Percentiles rank a stretch among this genome's conserved stretches.
Conservation (phyloP, 1,140 invertebrate genomes). For the Saccostrea cuccullata region DNA sequence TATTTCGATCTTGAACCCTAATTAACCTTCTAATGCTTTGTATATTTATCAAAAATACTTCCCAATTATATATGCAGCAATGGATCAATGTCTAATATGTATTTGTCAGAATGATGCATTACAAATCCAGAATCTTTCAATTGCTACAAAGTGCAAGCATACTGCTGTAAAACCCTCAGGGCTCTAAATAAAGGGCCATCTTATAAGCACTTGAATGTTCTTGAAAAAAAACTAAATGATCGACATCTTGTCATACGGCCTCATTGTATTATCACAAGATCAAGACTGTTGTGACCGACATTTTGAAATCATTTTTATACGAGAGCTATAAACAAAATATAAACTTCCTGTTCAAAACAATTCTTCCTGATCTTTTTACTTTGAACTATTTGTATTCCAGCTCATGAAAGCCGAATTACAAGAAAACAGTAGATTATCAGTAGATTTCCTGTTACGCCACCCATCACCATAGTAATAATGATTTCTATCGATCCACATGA, state of each 20-base stretch:
- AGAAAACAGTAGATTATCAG: background rate
- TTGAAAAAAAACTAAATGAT: background rate
- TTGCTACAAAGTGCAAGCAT: too few relatives aligned
- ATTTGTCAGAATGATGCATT: too few relatives aligned
- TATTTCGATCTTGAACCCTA: too few relatives aligned
- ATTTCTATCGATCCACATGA: constrained; percentile 3
- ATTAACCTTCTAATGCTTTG: too few relatives aligned
- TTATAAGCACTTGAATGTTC: background rate
- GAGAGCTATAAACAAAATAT: background rate
- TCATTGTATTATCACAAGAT: background rate
- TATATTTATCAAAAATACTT: too few relatives aligned
- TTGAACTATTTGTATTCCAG: background rate
- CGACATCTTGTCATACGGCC: background rate
- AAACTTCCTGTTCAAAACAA: background rate
- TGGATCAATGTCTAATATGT: too few relatives aligned
- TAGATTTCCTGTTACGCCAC: background rate
- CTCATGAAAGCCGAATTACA: background rate
- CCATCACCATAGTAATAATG: constrained; percentile 22
- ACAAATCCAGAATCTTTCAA: too few relatives aligned
- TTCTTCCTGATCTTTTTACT: background rate
- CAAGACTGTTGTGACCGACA: background rate
- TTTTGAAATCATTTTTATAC: background rate
- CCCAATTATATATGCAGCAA: too few relatives aligned
- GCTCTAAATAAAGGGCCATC: background rate
- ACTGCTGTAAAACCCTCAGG: background rate